phyloP scores from a whole-genome alignment of 2,113 vertebrate genomes.

The Zosterops pallidus region DNA sequence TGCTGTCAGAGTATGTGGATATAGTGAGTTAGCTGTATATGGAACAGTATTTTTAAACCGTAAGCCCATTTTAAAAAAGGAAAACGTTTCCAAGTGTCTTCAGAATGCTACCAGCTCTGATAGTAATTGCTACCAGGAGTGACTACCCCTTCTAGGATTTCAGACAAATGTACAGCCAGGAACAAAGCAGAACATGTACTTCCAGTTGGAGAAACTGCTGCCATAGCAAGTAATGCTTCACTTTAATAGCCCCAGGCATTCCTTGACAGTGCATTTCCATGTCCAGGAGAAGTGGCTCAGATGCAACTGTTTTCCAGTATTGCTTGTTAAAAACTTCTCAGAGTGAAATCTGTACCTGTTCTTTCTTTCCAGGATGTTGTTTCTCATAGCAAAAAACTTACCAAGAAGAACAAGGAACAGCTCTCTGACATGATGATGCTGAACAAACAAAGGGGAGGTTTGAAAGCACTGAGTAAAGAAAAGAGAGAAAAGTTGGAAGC shows the following conservation, averaged over 20 bases:
- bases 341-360: not conserved
- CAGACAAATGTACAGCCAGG: not conserved
- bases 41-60: not conserved
- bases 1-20: not conserved
- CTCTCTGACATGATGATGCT: constrained; percentile 97
- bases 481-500: constrained; percentile 94
- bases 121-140: not conserved
- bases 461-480: constrained; percentile 97
- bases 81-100: not conserved
- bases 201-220: not conserved
- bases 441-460: constrained; percentile 92
- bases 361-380: constrained; percentile 87
- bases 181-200: not conserved
- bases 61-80: not conserved
- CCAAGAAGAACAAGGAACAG: constrained; percentile 96
- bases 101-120: not conserved
- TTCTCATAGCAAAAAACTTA: constrained; percentile 97
- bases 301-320: not conserved
- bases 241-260: not conserved
- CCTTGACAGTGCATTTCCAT: not conserved
- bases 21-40: not conserved
- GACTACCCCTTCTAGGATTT: not conserved
- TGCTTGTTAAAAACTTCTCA: not conserved
- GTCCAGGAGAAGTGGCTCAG: not conserved
- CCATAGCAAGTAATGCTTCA: not conserved